Base-by-base conservation (phyloP, 2,113 vertebrate genomes). In the Leiothrix lutea region DNA sequence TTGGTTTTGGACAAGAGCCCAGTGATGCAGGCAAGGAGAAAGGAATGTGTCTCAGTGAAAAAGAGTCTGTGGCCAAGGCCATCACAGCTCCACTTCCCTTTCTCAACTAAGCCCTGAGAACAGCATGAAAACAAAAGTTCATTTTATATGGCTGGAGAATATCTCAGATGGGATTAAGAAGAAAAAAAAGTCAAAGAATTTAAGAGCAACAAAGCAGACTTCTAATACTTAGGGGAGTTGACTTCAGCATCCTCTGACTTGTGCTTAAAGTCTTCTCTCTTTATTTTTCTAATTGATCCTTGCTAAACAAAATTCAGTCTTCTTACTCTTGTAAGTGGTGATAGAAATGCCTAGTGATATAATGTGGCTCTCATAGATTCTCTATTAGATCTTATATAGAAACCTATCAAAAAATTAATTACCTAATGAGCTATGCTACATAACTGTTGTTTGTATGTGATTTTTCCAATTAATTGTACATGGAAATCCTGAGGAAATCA, bases 1-100 rank as follows among this genome's bases (percentile, higher is more conserved):
- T 71, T 95, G 83, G 54, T 83, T 96, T 96, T 96, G 96, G 94
- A 94, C 0, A 12, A 80, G 14, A 86, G 95, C 90, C 94, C 92
- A 93, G 64, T 60, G 85, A 96, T 95, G 48, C 71, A 92, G 93
- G 80, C 79, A 83, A 90, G 65, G 75, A 95, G 85, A 96, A 93
- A 86, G 56, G 87, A 97, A 95, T 95, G 80, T 77, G 50, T 90
- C 71, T 93, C 79, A 50, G 62, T 56, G 51, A 94, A 92, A 94
- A 86, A 71, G 38, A 69, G 35, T 64, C 67, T 45, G 80, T 48
- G 79, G 79, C 79, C 81, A 85, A 95, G 90, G 92, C 82, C 85
- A 91, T 91, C 92, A 70, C 92, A 96, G 89, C 79, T 94, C 79
- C 67, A 67, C 40, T 96, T 56, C 25, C 73, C 35, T 54, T 96